Conservation (phyloP, 2,888 invertebrate species). For the Coleophora flavipennella region DNA sequence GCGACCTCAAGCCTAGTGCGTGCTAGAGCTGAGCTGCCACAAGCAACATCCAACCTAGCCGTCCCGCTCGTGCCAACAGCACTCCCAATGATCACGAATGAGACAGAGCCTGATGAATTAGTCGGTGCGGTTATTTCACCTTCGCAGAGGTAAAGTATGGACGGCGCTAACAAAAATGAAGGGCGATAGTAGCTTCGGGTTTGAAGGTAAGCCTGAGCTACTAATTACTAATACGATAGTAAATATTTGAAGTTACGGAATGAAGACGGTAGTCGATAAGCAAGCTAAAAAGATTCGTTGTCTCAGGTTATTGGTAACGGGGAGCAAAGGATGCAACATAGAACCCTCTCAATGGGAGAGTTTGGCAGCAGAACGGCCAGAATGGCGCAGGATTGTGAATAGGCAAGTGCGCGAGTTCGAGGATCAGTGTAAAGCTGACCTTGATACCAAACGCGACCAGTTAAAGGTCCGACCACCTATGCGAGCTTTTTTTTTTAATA, state of each 20-base stretch:
- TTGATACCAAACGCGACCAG: too few species aligned
- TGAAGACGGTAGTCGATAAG: constrained; percentile 8
- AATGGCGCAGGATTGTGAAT: too few species aligned
- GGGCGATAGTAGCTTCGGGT: constrained; percentile 56
- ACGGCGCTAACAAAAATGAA: constrained; percentile 69
- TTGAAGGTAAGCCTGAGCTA: constrained; percentile 55
- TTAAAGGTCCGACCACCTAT: too few species aligned
- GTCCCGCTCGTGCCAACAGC: constrained; percentile 47
- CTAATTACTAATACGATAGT: constrained; percentile 43
- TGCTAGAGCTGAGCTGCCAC: constrained; percentile 52
- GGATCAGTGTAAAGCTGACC: too few species aligned
- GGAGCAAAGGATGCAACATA: neutral
- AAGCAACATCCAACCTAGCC: constrained; percentile 49
- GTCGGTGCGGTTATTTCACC: constrained; percentile 48
- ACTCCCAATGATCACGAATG: constrained; percentile 30
- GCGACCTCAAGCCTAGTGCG: constrained; percentile 60
- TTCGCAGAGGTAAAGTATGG: constrained; percentile 58
- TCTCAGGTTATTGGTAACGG: too few species aligned
- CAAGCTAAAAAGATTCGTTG: neutral
- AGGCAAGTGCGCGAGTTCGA: too few species aligned
- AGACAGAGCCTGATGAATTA: constrained; percentile 50
- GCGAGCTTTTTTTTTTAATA: too few species aligned
- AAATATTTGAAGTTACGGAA: constrained; percentile 18
- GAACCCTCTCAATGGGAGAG: too few species aligned
- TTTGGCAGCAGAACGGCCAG: too few species aligned